phyloP scores from a whole-genome alignment of 2,797 vertebrate species.

The Coluber constrictor region DNA sequence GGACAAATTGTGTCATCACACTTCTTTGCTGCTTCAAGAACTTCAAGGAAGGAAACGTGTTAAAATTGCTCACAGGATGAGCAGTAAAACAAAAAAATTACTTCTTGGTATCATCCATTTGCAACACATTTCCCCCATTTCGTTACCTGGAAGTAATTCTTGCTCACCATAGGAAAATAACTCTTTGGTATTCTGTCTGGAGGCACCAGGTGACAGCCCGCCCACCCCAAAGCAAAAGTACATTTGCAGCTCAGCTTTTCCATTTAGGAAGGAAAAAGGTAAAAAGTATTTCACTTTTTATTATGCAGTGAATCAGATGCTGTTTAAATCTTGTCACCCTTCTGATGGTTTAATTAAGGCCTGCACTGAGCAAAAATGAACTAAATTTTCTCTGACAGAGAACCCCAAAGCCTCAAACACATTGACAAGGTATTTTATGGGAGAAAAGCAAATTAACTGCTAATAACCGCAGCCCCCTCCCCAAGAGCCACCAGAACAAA shows the following conservation, averaged over 20 bases:
- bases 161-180: background rate
- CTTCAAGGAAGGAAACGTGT: background rate
- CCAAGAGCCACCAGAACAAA: background rate
- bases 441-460: conserved; percentile 16
- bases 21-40: background rate
- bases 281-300: background rate
- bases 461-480: background rate
- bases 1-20: background rate
- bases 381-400: background rate
- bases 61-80: background rate
- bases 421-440: accelerated
- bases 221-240: background rate
- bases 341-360: accelerated
- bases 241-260: background rate
- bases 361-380: background rate
- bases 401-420: accelerated
- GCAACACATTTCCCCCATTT: background rate
- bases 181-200: background rate
- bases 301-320: background rate
- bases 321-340: background rate
- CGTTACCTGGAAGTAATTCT: background rate
- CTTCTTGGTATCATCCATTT: background rate
- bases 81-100: background rate
- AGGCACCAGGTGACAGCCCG: too few relatives aligned
- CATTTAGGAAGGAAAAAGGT: background rate